phyloP scores from a whole-genome alignment of 2,888 invertebrate species.

The Oscheius sp. region DNA sequence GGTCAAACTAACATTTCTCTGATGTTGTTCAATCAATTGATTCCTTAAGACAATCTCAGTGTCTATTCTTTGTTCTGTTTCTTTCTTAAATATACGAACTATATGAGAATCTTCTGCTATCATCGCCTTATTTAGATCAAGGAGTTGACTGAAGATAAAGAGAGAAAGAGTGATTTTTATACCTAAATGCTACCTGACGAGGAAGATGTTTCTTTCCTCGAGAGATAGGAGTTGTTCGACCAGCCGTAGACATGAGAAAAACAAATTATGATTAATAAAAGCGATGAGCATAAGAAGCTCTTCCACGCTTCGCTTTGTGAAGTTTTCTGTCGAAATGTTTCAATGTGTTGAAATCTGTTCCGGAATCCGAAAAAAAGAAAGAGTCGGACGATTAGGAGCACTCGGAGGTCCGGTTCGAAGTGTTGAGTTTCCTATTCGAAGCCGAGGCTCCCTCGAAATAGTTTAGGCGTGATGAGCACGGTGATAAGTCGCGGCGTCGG shows the following conservation, averaged over 20 bases:
- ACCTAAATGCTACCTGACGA: not conserved
- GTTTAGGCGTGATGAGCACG: slow-evolving; percentile 27
- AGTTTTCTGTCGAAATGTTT: too few relatives aligned
- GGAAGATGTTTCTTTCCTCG: not conserved
- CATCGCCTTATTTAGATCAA: not conserved
- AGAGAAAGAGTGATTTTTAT: too few relatives aligned
- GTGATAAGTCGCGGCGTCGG: slow-evolving; percentile 25
- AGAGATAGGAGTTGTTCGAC: not conserved
- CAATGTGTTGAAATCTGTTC: too few relatives aligned
- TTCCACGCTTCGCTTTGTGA: too few relatives aligned
- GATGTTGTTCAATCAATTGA: not conserved
- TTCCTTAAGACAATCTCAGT: not conserved
- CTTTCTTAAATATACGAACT: too few relatives aligned
- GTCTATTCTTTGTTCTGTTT: too few relatives aligned
- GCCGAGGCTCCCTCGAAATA: slow-evolving; percentile 24
- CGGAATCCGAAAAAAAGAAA: too few relatives aligned
- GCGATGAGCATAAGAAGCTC: too few relatives aligned
- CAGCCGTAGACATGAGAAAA: not conserved
- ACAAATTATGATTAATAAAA: not conserved
- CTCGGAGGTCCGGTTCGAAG: too few relatives aligned
- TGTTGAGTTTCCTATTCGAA: slow-evolving; percentile 7
- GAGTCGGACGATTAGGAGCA: too few relatives aligned
- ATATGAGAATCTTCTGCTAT: not conserved
- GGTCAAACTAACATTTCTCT: not conserved
- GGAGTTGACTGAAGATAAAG: too few relatives aligned